Evolutionary conservation across 2,113 vertebrate genomes (phyloP).

Genomic region (Recurvirostra avosetta): DNA sequence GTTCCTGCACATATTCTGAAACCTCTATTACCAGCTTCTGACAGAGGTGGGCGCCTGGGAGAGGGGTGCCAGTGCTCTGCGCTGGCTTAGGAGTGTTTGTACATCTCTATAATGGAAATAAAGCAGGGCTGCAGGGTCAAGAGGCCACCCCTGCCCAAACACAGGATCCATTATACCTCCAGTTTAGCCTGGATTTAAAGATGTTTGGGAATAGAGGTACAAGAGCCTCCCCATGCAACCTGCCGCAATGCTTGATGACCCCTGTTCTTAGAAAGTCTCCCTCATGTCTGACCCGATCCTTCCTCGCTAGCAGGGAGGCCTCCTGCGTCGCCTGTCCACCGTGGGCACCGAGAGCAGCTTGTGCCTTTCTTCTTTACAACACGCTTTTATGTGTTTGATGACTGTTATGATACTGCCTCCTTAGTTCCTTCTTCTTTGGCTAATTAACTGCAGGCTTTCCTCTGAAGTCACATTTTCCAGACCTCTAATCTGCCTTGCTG

Average conservation of each 20-base stretch:
- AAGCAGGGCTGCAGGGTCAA: not conserved
- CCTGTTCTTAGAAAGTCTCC: not conserved
- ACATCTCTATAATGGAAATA: not conserved
- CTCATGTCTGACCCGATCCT: fast-evolving
- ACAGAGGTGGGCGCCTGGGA: not conserved
- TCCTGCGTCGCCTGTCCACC: fast-evolving
- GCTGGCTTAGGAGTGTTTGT: not conserved
- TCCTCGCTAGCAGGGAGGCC: not conserved
- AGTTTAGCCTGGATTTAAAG: not conserved
- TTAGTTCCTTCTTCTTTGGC: not conserved
- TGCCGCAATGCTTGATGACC: not conserved
- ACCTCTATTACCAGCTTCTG: not conserved
- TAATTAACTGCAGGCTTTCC: not conserved
- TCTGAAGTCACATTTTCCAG: not conserved
- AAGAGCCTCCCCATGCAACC: not conserved
- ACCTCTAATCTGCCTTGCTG: not conserved
- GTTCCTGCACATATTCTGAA: not conserved
- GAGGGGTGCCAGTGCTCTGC: not conserved
- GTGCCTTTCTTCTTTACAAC: not conserved
- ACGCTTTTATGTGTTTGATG: not conserved
- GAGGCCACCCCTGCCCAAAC: not conserved
- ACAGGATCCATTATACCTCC: not conserved
- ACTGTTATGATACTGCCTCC: not conserved
- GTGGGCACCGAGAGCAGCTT: fast-evolving
- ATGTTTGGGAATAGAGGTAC: not conserved